A percentile compares a stretch with the other conserved stretches of the same genome.
Conservation (phyloP, 2,113 vertebrate species). For the Alethe diademata region DNA sequence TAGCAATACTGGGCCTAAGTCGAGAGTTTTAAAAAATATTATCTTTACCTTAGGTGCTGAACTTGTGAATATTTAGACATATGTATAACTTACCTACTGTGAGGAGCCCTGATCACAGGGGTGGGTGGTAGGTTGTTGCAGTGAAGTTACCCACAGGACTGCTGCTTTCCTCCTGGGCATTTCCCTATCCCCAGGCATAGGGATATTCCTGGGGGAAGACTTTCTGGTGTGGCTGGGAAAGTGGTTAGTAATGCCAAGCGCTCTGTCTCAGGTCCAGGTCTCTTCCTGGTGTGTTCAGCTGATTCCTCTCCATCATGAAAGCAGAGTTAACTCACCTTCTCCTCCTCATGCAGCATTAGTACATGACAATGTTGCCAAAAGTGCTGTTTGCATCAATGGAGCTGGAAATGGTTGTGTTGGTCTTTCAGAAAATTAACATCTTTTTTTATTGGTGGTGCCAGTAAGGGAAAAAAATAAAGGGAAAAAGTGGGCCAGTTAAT, state of each 20-base stretch:
- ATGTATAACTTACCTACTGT: accelerated
- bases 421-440: neutral
- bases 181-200: accelerated
- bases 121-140: neutral
- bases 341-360: neutral
- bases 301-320: neutral
- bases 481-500: neutral
- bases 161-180: neutral
- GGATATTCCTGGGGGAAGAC: neutral
- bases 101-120: neutral
- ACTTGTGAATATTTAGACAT: neutral
- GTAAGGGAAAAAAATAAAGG: neutral
- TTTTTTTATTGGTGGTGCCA: neutral
- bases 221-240: neutral
- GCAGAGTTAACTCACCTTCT: neutral
- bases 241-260: accelerated
- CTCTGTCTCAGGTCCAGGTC: neutral
- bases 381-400: neutral
- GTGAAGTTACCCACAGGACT: neutral
- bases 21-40: neutral
- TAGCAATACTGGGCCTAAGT: neutral
- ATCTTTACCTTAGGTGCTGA: neutral
- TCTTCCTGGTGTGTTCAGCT: neutral
- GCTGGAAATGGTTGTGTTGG: neutral
- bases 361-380: neutral